Conservation (phyloP, 2,113 vertebrate genomes). For the Phyllostomus hastatus region DNA sequence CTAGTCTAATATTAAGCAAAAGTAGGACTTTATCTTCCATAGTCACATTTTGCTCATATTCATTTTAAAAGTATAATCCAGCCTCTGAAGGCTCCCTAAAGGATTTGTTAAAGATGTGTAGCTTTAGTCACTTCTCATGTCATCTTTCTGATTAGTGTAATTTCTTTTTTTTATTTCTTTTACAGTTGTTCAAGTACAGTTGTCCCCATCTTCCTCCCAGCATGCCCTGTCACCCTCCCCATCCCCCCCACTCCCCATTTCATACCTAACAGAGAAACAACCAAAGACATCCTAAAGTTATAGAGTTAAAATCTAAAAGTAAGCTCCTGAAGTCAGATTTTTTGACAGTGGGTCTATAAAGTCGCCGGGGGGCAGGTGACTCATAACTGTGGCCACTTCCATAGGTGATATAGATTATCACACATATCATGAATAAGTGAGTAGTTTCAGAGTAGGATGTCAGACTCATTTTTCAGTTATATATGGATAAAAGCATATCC, state of each 20-base stretch:
- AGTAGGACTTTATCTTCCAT: background rate
- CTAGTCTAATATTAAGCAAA: background rate
- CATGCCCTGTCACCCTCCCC: no score
- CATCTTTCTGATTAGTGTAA: background rate
- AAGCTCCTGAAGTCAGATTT: background rate
- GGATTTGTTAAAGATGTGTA: background rate
- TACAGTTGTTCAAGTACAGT: no score
- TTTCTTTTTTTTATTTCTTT: background rate
- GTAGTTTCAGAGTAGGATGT: background rate
- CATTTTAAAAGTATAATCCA: background rate
- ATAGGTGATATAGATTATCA: background rate
- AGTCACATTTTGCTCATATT: background rate
- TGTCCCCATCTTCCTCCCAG: no score
- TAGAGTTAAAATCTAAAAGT: background rate
- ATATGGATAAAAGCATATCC: background rate
- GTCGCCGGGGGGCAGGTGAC: background rate
- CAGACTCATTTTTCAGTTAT: background rate
- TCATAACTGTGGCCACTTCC: background rate
- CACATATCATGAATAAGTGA: background rate
- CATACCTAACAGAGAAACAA: background rate
- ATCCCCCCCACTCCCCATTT: no score
- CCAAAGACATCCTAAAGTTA: background rate
- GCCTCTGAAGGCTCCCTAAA: background rate
- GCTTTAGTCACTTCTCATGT: background rate
- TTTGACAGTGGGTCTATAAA: background rate